Percentiles rank a stretch among this genome's conserved stretches.
Evolutionary conservation across 2,888 invertebrate species (phyloP).

Genomic region (Tridacna gigas): DNA sequence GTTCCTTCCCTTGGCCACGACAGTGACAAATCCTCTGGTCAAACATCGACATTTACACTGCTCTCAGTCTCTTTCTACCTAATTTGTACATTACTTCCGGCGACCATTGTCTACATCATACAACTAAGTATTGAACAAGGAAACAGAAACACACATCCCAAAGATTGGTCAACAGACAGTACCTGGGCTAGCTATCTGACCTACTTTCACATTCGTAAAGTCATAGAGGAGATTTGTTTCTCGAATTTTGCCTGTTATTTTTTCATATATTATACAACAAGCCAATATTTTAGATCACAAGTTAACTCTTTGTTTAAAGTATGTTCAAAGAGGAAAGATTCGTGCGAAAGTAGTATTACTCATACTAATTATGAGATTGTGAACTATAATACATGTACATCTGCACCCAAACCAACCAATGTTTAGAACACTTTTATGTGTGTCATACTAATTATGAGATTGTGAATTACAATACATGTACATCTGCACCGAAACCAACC

Average conservation of each 20-base stretch:
- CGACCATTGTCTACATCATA: conserved; percentile 82
- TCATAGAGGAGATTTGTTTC: conserved; percentile 81
- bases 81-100: conserved; percentile 83
- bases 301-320: conserved; percentile 56
- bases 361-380: conserved; percentile 16
- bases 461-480: no score
- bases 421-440: not conserved
- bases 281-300: conserved; percentile 81
- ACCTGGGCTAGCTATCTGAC: conserved; percentile 80
- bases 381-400: conserved; percentile 10
- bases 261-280: conserved; percentile 83
- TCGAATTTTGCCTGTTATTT: conserved; percentile 83
- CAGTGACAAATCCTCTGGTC: conserved; percentile 56
- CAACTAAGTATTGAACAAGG: conserved; percentile 73
- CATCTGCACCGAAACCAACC: not conserved
- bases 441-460: not conserved
- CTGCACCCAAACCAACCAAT: conserved; percentile 2
- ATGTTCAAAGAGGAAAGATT: conserved; percentile 2
- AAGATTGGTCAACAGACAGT: conserved; percentile 72
- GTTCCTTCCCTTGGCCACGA: conserved; percentile 36
- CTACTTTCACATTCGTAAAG: conserved; percentile 76
- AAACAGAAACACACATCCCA: conserved; percentile 59
- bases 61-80: conserved; percentile 84
- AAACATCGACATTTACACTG: conserved; percentile 83
- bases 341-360: not conserved